These are phyloP conservation scores for Heliconius sara DNA, from an alignment of 2,888 invertebrate genomes.

Conservation along the genomic window DNA sequence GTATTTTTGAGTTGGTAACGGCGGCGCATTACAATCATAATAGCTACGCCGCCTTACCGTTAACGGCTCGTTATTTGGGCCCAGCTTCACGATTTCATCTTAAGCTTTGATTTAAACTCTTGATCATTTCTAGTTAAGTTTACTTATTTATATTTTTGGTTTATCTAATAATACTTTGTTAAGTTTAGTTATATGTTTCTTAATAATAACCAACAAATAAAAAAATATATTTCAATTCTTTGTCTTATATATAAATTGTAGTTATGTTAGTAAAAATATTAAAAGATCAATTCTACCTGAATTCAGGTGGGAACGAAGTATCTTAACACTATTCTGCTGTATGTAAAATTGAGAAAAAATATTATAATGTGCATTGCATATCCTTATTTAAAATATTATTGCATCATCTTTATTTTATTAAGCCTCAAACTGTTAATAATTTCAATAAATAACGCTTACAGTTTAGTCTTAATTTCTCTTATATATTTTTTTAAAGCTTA, in stretches of 20 bases:
- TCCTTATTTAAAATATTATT: too few species aligned
- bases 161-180: not conserved
- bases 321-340: not conserved
- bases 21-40: conserved; percentile 81
- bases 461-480: not conserved
- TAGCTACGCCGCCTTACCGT: conserved; percentile 79
- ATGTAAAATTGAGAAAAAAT: not conserved
- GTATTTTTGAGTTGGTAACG: conserved; percentile 69
- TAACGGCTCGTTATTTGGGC: conserved; percentile 67
- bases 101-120: not conserved
- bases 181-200: not conserved
- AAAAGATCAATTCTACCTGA: too few species aligned
- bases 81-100: conserved; percentile 48
- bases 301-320: too few species aligned
- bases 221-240: not conserved
- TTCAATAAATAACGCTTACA: not conserved
- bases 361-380: not conserved
- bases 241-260: not conserved
- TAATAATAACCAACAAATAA: not conserved
- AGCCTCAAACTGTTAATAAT: not conserved
- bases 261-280: not conserved
- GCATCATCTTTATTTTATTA: not conserved
- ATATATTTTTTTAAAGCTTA: not conserved
- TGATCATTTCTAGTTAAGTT: not conserved
- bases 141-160: not conserved